phyloP scores from a whole-genome alignment of 2,888 invertebrate species.

The Drosophila subsilvestris region DNA sequence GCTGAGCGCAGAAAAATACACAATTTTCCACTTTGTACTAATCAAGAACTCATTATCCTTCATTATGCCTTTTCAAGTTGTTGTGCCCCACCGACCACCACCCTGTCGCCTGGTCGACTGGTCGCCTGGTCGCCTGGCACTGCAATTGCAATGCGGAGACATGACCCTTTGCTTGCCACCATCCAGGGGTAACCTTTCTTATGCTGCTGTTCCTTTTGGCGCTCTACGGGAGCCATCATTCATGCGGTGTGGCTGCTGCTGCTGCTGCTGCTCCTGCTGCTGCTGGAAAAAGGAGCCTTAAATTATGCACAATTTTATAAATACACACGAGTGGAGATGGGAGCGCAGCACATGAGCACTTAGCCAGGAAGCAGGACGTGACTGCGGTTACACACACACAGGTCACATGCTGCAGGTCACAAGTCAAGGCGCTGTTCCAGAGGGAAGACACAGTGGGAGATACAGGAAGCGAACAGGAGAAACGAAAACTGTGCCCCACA shows the following conservation, averaged over 20 bases:
- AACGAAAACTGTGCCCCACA: no score
- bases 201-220: conserved; percentile 13
- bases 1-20: conserved; percentile 52
- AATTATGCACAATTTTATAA: conserved; percentile 62
- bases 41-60: conserved; percentile 72
- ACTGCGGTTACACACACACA: conserved; percentile 28
- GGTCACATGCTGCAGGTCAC: neutral
- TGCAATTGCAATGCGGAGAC: conserved; percentile 34
- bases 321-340: neutral
- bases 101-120: conserved; percentile 21
- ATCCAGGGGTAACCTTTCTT: neutral
- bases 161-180: neutral
- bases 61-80: conserved; percentile 65
- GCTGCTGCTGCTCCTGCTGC: conserved; percentile 9
- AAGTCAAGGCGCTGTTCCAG: conserved; percentile 33
- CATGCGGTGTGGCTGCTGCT: conserved; percentile 30
- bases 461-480: no score
- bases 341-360: conserved; percentile 40
- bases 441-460: neutral
- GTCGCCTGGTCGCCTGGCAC: no score
- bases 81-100: conserved; percentile 47
- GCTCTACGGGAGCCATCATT: conserved; percentile 48
- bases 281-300: conserved; percentile 35
- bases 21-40: conserved; percentile 73
- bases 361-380: conserved; percentile 39